Conservation (phyloP, 1,140 invertebrate species). For the Magallana angulata region DNA sequence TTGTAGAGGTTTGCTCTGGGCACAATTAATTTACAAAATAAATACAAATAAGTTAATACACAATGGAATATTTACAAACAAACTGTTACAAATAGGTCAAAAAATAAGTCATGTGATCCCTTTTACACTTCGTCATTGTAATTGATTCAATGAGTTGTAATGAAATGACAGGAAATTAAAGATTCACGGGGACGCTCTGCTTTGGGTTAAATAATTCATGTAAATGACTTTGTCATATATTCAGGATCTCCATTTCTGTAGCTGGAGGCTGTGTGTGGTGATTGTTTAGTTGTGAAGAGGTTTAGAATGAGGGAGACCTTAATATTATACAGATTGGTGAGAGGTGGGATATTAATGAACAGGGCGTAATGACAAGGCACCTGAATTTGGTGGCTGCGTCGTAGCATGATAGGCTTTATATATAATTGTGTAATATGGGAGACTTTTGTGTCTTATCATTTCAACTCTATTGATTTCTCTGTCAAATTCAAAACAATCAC, state of each 20-base stretch:
- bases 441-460: constrained; percentile 2
- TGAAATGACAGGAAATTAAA: background rate
- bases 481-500: constrained; percentile 33
- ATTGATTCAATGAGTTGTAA: background rate
- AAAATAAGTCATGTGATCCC: too few relatives aligned
- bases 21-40: background rate
- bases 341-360: background rate
- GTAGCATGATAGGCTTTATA: background rate
- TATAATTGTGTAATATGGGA: background rate
- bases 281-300: background rate
- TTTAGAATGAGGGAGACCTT: background rate
- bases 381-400: constrained; percentile 10
- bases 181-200: background rate
- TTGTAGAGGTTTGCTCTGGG: constrained; percentile 18
- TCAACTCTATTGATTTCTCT: constrained; percentile 10
- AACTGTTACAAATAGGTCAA: constrained; percentile 11
- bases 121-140: too few relatives aligned
- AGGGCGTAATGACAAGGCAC: background rate
- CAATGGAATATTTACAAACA: constrained; percentile 24
- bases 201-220: background rate
- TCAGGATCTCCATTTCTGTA: background rate
- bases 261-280: background rate
- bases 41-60: constrained; percentile 10
- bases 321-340: background rate
- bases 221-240: background rate